Percentiles rank a stretch among this genome's conserved stretches.
phyloP scores from a whole-genome alignment of 2,797 vertebrate species.

The Acestrorhynchus altus region DNA sequence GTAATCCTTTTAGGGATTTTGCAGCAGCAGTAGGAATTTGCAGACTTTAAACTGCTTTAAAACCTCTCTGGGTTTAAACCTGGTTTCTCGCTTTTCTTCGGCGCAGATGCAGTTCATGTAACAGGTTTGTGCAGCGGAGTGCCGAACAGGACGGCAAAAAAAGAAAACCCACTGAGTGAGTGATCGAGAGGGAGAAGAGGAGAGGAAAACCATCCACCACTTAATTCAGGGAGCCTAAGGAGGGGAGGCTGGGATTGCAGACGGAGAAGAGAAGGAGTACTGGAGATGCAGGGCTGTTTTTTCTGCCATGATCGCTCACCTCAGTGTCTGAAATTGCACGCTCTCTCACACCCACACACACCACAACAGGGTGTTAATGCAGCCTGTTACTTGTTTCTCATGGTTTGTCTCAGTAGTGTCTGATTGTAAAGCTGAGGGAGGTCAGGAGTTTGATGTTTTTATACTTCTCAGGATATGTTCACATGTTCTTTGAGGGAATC shows the following conservation, averaged over 20 bases:
- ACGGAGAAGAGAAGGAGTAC: constrained; percentile 40
- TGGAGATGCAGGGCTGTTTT: constrained; percentile 26
- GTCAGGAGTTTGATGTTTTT: background rate
- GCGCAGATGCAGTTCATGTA: constrained; percentile 85
- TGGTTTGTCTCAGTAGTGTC: constrained; percentile 8
- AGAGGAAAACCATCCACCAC: constrained; percentile 56
- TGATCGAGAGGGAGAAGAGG: constrained; percentile 54
- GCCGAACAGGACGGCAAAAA: constrained; percentile 71
- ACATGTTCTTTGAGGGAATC: background rate
- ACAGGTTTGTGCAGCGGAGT: constrained; percentile 69
- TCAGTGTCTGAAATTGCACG: constrained; percentile 46
- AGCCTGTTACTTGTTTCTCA: constrained; percentile 6
- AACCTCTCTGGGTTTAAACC: background rate
- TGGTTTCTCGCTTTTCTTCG: constrained; percentile 26
- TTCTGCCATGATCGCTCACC: constrained; percentile 47
- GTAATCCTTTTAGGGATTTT: constrained; percentile 6
- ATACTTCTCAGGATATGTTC: background rate
- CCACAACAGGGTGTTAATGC: constrained; percentile 21
- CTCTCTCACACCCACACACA: constrained; percentile 26
- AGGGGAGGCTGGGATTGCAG: constrained; percentile 29
- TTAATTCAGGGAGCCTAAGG: constrained; percentile 50
- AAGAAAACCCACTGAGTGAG: constrained; percentile 47
- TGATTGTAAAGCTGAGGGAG: background rate
- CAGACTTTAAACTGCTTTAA: background rate
- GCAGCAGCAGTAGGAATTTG: background rate